Evolutionary conservation across 2,797 vertebrate genomes (phyloP).

Genomic region (Chloroceryle inda): DNA sequence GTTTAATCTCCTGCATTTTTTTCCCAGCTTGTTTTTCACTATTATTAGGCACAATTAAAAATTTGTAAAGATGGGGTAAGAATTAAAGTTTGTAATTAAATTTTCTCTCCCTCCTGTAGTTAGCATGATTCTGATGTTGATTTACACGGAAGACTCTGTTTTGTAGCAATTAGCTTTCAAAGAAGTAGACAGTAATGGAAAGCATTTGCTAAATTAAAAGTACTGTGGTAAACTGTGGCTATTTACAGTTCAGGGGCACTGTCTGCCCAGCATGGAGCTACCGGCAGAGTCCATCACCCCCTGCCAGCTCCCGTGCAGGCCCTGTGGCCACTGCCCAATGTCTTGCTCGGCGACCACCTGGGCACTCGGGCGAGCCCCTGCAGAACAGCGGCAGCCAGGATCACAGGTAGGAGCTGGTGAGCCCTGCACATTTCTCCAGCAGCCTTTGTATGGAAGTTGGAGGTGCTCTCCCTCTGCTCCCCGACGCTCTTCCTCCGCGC

Average conservation of each 20-base stretch:
- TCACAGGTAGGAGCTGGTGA: accelerated
- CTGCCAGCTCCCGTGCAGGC: accelerated
- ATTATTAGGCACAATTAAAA: slow-evolving; percentile 53
- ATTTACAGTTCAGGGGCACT: neutral
- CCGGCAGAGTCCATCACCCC: accelerated
- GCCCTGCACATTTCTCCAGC: neutral
- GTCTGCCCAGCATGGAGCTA: accelerated
- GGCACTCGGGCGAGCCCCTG: neutral
- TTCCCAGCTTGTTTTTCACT: slow-evolving; percentile 38
- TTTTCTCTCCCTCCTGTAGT: slow-evolving; percentile 1
- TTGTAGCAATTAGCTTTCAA: neutral
- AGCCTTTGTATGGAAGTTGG: neutral
- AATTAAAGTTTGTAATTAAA: slow-evolving; percentile 50
- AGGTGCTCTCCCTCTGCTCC: neutral
- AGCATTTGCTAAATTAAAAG: slow-evolving; percentile 5
- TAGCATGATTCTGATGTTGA: neutral
- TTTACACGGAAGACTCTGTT: slow-evolving; percentile 16
- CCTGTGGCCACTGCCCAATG: accelerated
- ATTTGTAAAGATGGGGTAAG: slow-evolving; percentile 45
- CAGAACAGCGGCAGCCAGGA: accelerated
- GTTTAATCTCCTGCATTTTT: slow-evolving; percentile 47
- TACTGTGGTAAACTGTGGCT: neutral
- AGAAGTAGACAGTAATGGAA: neutral
- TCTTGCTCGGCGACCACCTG: accelerated
- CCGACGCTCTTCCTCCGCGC: neutral